Evolutionary conservation across 2,113 vertebrate species (phyloP).

Genomic region (Gymnarchus niloticus): DNA sequence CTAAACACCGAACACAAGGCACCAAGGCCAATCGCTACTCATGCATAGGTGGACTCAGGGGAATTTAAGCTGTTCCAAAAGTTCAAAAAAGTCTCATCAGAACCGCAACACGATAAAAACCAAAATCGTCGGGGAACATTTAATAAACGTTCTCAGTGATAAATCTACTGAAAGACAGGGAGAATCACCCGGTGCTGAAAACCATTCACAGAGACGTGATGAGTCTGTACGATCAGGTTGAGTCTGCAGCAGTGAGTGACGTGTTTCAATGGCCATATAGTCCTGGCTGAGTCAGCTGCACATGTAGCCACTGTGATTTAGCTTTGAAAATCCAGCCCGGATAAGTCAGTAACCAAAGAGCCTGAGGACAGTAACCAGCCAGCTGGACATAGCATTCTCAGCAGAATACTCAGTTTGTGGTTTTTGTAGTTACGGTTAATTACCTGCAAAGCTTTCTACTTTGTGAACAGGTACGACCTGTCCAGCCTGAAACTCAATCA

Average conservation of each 20-base stretch:
- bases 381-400: background rate
- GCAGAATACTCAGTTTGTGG: background rate
- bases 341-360: background rate
- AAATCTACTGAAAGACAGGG: too few species aligned
- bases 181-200: too few species aligned
- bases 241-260: background rate
- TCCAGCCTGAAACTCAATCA: background rate
- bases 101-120: background rate
- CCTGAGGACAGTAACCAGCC: background rate
- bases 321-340: background rate
- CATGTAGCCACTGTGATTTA: background rate
- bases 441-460: too few species aligned
- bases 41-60: too few species aligned
- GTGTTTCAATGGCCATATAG: background rate
- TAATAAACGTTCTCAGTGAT: too few species aligned
- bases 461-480: background rate
- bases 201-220: too few species aligned
- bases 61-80: background rate
- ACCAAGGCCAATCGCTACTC: too few species aligned
- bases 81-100: background rate
- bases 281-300: background rate
- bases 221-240: too few species aligned
- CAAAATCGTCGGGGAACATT: too few species aligned
- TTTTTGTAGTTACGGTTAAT: background rate
- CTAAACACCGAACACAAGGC: background rate